Conservation (phyloP, 2,888 invertebrate genomes). For the Augiades crinisus region DNA sequence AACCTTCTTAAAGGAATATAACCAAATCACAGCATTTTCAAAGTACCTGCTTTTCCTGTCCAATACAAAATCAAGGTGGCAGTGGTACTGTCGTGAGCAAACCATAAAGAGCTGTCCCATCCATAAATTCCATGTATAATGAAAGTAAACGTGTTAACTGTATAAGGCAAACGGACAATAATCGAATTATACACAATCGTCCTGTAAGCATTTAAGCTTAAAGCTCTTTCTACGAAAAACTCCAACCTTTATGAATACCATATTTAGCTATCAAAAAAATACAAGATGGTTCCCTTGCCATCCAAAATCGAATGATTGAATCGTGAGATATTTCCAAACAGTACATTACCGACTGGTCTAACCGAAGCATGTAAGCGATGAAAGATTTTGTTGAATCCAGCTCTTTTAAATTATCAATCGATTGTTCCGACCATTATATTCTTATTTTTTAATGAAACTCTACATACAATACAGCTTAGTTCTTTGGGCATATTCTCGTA, state of each 20-base stretch:
- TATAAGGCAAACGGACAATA: constrained; percentile 6
- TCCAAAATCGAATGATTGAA: constrained; percentile 42
- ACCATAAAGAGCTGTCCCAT: no score
- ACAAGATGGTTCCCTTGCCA: constrained; percentile 26
- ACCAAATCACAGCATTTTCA: no score
- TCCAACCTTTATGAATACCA: constrained; percentile 50
- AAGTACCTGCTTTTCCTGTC: no score
- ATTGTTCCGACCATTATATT: no score
- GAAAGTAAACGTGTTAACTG: neutral
- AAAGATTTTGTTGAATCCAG: neutral
- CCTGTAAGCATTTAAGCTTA: constrained; percentile 16
- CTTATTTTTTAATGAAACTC: no score
- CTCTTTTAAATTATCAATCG: no score
- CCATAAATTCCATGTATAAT: neutral
- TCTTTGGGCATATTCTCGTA: no score
- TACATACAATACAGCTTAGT: no score
- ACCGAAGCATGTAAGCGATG: neutral
- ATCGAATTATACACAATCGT: constrained; percentile 26
- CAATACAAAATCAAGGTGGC: no score
- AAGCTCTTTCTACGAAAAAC: constrained; percentile 44
- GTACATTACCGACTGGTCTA: constrained; percentile 35
- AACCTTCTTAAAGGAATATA: no score
- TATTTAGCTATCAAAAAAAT: constrained; percentile 41
- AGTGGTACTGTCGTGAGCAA: no score
- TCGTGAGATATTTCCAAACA: constrained; percentile 50